A percentile compares a stretch with the other conserved stretches of the same genome.
Evolutionary conservation across 2,888 invertebrate species (phyloP).

Genomic region (Troides aeacus): DNA sequence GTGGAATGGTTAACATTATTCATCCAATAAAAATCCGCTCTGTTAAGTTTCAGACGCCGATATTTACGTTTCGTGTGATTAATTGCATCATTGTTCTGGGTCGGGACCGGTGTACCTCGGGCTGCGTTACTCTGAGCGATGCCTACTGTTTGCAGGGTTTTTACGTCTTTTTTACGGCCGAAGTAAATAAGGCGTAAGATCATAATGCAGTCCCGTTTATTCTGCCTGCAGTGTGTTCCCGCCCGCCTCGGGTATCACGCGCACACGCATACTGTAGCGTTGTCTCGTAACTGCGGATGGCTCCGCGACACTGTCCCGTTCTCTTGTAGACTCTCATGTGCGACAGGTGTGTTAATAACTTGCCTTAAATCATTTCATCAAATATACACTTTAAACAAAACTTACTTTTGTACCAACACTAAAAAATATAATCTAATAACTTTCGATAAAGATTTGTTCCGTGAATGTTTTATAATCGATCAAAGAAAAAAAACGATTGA

Average conservation of each 20-base stretch:
- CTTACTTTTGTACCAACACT: neutral
- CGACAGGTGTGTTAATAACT: conserved; percentile 49
- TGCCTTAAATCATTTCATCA: neutral
- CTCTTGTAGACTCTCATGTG: conserved; percentile 43
- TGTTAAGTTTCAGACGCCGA: conserved; percentile 63
- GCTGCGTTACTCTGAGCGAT: conserved; percentile 38
- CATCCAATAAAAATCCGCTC: conserved; percentile 61
- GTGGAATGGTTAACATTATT: conserved; percentile 53
- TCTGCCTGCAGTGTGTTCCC: conserved; percentile 58
- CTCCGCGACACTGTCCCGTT: conserved; percentile 10
- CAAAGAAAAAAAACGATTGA: conserved; percentile 7
- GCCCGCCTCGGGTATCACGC: conserved; percentile 49
- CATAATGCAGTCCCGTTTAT: conserved; percentile 61
- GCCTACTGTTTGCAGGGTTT: conserved; percentile 45
- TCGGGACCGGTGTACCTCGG: conserved; percentile 34
- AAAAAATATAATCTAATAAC: neutral
- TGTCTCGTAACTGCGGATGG: conserved; percentile 8
- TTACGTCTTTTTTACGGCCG: conserved; percentile 60
- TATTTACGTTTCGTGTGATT: conserved; percentile 67
- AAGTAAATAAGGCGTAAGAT: conserved; percentile 58
- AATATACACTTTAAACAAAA: neutral
- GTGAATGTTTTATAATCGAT: conserved; percentile 1
- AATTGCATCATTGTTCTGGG: conserved; percentile 66
- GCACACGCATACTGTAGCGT: conserved; percentile 45
- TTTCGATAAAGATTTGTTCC: neutral